Evolutionary conservation across 2,888 invertebrate genomes (phyloP), one percentile per base, ranked within the genome.

Genomic region (Dryococelus australis): DNA sequence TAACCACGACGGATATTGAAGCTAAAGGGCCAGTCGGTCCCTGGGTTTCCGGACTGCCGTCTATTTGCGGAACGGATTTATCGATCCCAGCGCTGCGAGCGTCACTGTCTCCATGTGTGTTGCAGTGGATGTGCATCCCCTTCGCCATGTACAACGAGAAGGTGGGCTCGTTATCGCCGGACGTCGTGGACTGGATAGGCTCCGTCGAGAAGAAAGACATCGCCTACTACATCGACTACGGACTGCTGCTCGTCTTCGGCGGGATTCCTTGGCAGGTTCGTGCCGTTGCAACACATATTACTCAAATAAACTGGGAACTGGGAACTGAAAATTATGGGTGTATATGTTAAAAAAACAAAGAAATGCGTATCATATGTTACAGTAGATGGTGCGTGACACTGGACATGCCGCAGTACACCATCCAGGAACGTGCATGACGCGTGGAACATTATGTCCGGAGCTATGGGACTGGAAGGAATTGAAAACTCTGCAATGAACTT

Each of bases 191-290:
- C 92, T 98, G 98, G 98, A 96, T 98, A 89, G 98, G 98, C 3
- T 93, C 94, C 86, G 94, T 98, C 20, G 95, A 96, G 0, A 93
- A 95, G 0, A 93, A 94, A 2, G 96, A 97, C 91, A 95, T 96
- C 90, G 97, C 97, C 94, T 96, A 94, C 90, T 99, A 99, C 92
- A 90, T 97, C 86, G 99, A 99, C 93, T 96, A 97, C 90, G 98
- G 97, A 20, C 93, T 99, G 90, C 94, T 99, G 90, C 94, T 99
- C 88, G 93, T 99, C 85, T 98, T 99, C 91, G 99, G 99, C 27
- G 99, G 99, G 83, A 99, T 99, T 90, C 99, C 99, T 0, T 99
- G 99, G 98, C 98, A 99, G 95, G 96, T 96, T 43, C 91, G 92
- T 89, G 27, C 0, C 83, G 16, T 24, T n/a, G 13, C 26, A 27